Evolutionary conservation across 2,797 vertebrate species (phyloP).

Genomic region (Natrix natrix): DNA sequence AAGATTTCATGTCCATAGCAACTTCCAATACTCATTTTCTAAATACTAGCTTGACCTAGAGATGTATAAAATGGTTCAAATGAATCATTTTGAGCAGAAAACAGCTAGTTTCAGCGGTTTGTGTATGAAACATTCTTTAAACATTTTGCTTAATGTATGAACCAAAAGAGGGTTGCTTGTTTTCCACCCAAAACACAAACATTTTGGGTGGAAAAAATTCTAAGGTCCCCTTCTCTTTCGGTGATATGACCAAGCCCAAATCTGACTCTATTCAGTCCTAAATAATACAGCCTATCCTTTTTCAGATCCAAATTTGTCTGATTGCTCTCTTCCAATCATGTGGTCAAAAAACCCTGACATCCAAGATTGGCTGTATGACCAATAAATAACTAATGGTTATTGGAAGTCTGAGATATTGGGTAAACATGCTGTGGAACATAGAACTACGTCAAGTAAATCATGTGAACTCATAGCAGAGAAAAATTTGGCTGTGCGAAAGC

Average conservation of each 20-base stretch:
- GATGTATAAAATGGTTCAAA: background rate
- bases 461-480: background rate
- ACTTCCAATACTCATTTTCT: slow-evolving; percentile 1
- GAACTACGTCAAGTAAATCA: background rate
- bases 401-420: background rate
- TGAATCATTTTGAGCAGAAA: background rate
- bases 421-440: background rate
- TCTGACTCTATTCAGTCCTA: background rate
- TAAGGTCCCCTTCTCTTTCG: background rate
- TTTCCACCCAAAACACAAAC: background rate
- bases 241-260: background rate
- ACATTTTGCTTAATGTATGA: background rate
- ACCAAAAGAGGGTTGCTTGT: background rate
- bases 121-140: background rate
- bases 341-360: background rate
- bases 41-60: slow-evolving; percentile 18
- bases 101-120: background rate
- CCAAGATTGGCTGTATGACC: background rate
- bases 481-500: background rate
- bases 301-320: background rate
- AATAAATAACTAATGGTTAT: background rate
- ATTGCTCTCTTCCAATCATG: background rate
- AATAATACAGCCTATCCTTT: background rate
- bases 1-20: background rate
- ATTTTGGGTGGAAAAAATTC: background rate